Evolutionary conservation across 1,140 invertebrate species (phyloP).

Genomic region (Orchesella cincta): DNA sequence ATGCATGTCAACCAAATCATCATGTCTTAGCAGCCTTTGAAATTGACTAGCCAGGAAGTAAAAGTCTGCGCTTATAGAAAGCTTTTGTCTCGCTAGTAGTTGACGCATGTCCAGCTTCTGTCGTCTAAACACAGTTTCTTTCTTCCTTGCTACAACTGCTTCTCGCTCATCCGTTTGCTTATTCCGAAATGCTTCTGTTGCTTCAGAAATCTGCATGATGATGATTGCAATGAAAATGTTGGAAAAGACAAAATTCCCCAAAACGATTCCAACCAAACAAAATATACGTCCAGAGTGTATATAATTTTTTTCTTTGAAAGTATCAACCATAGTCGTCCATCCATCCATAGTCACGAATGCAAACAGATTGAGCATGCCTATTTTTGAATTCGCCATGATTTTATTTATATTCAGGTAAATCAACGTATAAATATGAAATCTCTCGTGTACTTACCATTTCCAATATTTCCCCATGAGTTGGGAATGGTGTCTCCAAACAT

Average conservation of each 20-base stretch:
- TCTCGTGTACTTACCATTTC: background rate
- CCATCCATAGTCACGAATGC: slow-evolving; percentile 37
- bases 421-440: too few relatives aligned
- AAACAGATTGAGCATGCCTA: slow-evolving; percentile 43
- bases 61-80: slow-evolving; percentile 40
- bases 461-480: slow-evolving; percentile 27
- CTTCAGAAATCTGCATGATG: slow-evolving; percentile 54
- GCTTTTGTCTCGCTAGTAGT: slow-evolving; percentile 37
- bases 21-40: slow-evolving; percentile 43
- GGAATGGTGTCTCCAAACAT: slow-evolving; percentile 31
- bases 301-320: background rate
- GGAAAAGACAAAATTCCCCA: slow-evolving; percentile 54
- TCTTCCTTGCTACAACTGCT: slow-evolving; percentile 35
- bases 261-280: slow-evolving; percentile 47
- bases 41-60: slow-evolving; percentile 38
- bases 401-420: too few relatives aligned
- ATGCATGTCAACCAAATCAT: slow-evolving; percentile 44
- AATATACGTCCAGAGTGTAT: slow-evolving; percentile 31
- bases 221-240: slow-evolving; percentile 55
- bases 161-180: slow-evolving; percentile 30
- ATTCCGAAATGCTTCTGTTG: slow-evolving; percentile 50
- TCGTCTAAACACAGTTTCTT: slow-evolving; percentile 43
- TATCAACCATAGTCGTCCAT: slow-evolving; percentile 31
- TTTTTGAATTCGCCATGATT: background rate
- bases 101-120: slow-evolving; percentile 47